Percentiles rank a stretch among this genome's conserved stretches.
phyloP scores from a whole-genome alignment of 2,888 invertebrate genomes.

The Proisotoma minuta region DNA sequence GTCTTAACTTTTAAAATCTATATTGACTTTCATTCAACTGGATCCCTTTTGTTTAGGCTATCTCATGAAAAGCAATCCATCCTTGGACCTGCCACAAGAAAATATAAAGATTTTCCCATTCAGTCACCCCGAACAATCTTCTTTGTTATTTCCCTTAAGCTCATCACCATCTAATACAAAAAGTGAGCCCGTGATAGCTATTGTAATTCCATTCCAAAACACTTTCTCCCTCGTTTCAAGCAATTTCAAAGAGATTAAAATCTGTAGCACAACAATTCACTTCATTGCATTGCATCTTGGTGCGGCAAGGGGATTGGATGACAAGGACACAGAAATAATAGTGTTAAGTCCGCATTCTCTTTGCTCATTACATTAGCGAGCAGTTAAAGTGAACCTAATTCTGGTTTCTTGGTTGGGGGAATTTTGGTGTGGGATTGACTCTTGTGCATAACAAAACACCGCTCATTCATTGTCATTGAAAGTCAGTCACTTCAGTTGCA shows the following conservation, averaged over 20 bases:
- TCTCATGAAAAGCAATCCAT: background rate
- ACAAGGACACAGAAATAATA: too few relatives aligned
- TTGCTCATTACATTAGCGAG: background rate
- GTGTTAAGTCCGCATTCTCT: too few relatives aligned
- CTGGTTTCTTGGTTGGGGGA: background rate
- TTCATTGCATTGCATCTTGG: background rate
- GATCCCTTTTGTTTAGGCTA: too few relatives aligned
- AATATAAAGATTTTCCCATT: background rate
- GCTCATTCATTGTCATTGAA: too few relatives aligned
- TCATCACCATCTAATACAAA: background rate
- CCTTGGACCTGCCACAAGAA: background rate
- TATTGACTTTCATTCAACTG: too few relatives aligned
- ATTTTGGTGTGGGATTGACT: too few relatives aligned
- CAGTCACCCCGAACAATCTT: background rate
- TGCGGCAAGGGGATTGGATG: background rate
- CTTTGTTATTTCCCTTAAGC: background rate
- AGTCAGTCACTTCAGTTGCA: too few relatives aligned
- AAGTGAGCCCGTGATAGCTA: slow-evolving; percentile 8
- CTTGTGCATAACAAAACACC: too few relatives aligned
- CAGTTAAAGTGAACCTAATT: background rate
- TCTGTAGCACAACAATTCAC: slow-evolving; percentile 22
- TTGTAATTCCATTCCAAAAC: slow-evolving; percentile 31
- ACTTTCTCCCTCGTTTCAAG: slow-evolving; percentile 19
- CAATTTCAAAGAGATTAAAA: slow-evolving; percentile 35
- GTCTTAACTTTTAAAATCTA: too few relatives aligned